Conservation (phyloP, 2,113 vertebrate genomes). For the Panthera uncia region DNA sequence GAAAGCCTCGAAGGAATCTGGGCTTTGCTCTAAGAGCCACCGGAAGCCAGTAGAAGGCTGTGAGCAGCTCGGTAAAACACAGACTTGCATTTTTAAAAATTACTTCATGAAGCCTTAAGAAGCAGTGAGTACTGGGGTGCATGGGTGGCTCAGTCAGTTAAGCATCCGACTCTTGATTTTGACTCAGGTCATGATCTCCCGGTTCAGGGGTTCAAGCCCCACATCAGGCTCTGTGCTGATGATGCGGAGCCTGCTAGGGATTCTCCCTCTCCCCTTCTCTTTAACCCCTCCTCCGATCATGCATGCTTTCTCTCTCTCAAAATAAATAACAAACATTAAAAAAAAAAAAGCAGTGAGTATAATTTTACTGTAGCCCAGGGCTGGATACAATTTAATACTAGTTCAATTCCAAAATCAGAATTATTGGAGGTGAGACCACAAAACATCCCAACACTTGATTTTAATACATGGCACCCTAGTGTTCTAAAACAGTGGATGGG, state of each 20-base stretch:
- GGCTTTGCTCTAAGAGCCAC: neutral
- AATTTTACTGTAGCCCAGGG: constrained; percentile 83
- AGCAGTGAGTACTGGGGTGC: constrained; percentile 77
- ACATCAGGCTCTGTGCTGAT: too few relatives aligned
- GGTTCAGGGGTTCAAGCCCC: too few relatives aligned
- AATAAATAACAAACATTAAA: too few relatives aligned
- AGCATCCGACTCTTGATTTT: too few relatives aligned
- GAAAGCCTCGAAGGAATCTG: too few relatives aligned
- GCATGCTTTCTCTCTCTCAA: too few relatives aligned
- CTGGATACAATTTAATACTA: constrained; percentile 81
- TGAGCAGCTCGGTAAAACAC: neutral
- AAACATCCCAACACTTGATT: constrained; percentile 82
- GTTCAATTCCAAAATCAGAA: constrained; percentile 79
- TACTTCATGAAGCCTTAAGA: constrained; percentile 90
- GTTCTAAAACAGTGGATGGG: constrained; percentile 72
- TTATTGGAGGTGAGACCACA: constrained; percentile 82
- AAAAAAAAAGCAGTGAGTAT: constrained; percentile 84
- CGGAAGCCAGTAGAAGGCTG: neutral
- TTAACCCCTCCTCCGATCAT: too few relatives aligned
- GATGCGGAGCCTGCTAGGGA: too few relatives aligned
- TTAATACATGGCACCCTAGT: constrained; percentile 64
- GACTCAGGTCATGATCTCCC: too few relatives aligned
- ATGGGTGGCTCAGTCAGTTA: too few relatives aligned
- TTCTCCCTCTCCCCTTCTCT: too few relatives aligned
- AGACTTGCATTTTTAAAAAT: constrained; percentile 64